Percentiles rank a stretch among this genome's conserved stretches.
phyloP scores from a whole-genome alignment of 1,140 invertebrate genomes.

The Pissodes strobi region DNA sequence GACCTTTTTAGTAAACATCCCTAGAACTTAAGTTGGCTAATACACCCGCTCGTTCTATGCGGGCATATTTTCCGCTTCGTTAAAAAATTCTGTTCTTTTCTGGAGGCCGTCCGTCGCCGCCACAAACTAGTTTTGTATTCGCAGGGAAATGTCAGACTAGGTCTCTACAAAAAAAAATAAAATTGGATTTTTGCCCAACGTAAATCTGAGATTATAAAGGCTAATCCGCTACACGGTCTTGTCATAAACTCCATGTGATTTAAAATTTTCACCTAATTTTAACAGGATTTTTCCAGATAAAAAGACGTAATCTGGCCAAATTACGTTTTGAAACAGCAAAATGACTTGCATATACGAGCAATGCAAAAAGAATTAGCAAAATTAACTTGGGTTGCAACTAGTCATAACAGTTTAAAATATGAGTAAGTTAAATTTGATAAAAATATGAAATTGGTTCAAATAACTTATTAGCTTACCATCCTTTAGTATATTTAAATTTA shows the following conservation, averaged over 20 bases:
- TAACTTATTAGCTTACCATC: no score
- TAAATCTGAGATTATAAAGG: constrained; percentile 16
- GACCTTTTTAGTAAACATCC: no score
- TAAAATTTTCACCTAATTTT: constrained; percentile 1
- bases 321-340: no score
- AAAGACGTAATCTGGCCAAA: no score
- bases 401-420: no score
- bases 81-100: constrained; percentile 14
- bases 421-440: no score
- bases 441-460: no score
- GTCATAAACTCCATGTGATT: constrained; percentile 1
- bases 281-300: no score
- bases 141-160: not conserved
- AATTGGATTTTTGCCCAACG: not conserved
- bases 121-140: constrained; percentile 16
- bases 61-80: constrained; percentile 17
- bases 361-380: no score
- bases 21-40: not conserved
- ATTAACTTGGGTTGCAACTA: no score
- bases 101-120: not conserved
- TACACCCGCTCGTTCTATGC: not conserved
- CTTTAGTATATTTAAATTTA: no score
- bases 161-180: not conserved
- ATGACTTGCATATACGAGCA: no score
- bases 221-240: constrained; percentile 3